Base-by-base conservation (phyloP, 2,113 vertebrate genomes). In the Prinia subflava region DNA sequence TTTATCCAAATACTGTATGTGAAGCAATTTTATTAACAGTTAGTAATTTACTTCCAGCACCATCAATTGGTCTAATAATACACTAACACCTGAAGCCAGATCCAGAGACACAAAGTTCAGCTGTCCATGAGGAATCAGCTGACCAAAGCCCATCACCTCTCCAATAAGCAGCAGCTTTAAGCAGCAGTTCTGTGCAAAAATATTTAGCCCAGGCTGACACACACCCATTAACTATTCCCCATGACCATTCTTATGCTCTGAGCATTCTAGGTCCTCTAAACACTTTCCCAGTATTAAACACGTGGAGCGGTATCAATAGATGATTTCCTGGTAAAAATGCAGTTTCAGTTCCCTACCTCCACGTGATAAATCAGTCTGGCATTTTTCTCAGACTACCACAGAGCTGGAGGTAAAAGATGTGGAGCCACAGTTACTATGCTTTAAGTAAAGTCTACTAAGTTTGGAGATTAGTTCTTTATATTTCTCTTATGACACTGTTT, bases 291-390 rank as follows among this genome's bases (percentile, higher is more conserved):
- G 33, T 24, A 70, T 67, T 53, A 81, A 86, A 73, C 20, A 62
- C 1, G n/a, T 0, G 0, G 9, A 83, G 22, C 27, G 42, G 55
- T 11, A 65, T 11, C n/a, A 89, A 60, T 0, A 24, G n/a, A 22
- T 64, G n/a, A 68, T n/a, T 80, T 88, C 31, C 59, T 46, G 13
- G 19, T 80, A 76, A 88, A 93, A 93, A 80, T 20, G 17, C 52
- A 79, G 79, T n/a, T 65, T 83, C 69, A 44, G n/a, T 64, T 87
- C 75, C 60, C 85, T 77, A 75, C 18, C 52, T 68, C 56, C 60
- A 90, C 23, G 14, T 41, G 63, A 80, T 50, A 64, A 62, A 80
- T 83, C 82, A 93, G 47, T 67, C 60, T 89, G 70, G 31, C 37
- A 46, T 85, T 93, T 89, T 92, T 82, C 63, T 76, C 52, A 91